These are phyloP conservation scores for Drosophila anomalata DNA, from an alignment of 2,888 invertebrate genomes.

Conservation along the genomic window DNA sequence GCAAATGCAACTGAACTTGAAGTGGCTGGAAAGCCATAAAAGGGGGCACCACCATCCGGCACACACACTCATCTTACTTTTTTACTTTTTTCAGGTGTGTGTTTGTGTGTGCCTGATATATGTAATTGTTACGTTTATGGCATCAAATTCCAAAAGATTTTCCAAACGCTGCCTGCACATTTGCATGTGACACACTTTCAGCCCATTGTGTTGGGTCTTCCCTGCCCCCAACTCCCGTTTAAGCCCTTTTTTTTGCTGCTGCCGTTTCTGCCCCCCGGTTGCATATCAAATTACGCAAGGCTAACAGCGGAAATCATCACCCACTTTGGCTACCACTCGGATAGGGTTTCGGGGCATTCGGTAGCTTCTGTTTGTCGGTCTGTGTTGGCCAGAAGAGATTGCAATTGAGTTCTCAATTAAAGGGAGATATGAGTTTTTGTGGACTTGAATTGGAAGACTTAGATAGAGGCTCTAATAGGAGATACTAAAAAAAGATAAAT, in stretches of 20 bases:
- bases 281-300: conserved; percentile 68
- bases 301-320: conserved; percentile 61
- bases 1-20: conserved; percentile 67
- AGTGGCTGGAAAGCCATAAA: conserved; percentile 59
- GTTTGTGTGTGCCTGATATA: conserved; percentile 23
- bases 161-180: conserved; percentile 51
- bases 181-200: conserved; percentile 76
- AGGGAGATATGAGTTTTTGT: background rate
- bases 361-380: conserved; percentile 20
- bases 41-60: conserved; percentile 33
- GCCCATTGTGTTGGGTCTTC: conserved; percentile 48
- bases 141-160: conserved; percentile 66
- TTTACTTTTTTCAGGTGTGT: background rate
- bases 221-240: conserved; percentile 1
- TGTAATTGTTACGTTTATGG: conserved; percentile 65
- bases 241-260: conserved; percentile 3
- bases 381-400: conserved; percentile 17
- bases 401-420: background rate
- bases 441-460: too few species aligned
- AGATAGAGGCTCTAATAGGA: too few species aligned
- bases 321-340: conserved; percentile 50
- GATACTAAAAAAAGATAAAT: too few species aligned
- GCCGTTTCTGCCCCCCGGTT: conserved; percentile 8
- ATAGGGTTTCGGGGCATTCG: conserved; percentile 30
- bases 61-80: conserved; percentile 6